Evolutionary conservation across 2,888 invertebrate genomes (phyloP), one percentile per base, ranked within the genome.

Genomic region (Cerastis leucographa): DNA sequence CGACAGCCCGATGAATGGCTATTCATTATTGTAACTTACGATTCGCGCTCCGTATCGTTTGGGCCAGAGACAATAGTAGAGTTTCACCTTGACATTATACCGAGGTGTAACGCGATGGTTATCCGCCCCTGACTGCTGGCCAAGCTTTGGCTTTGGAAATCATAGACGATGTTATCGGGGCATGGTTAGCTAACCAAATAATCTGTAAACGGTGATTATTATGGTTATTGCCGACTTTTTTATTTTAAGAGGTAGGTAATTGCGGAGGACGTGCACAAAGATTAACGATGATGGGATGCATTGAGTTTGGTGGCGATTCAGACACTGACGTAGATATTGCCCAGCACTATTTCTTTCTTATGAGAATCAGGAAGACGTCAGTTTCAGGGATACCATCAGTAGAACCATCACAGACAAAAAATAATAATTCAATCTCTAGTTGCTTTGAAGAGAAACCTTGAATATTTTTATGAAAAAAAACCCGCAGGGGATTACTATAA

Each of bases 71-170:
- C 92, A 92, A 92, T 91, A 85, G 88, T 77, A 78, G 70, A 71
- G 78, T 76, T 80, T 86, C 80, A 87, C 92, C 92, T 92, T 91
- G 92, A 91, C 92, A 92, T 92, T 92, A 90, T 87, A 80, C 81
- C 74, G 77, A 82, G 76, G 85, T 84, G 86, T 78, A 79, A 76
- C 71, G 84, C 85, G 86, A 86, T 90, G 82, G 82, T 88, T 89
- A 90, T 90, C 89, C 77, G 84, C 81, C 71, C 72, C 78, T 80
- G 74, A 83, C 75, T 83, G 81, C 69, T 80, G 83, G 75, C 73
- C 76, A 44, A 71, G 56, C 69, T 82, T 71, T 72, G 64, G 59
- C 67, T 61, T 68, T 56, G 56, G 61, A 69, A 76, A 76, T 85
- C 74, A 86, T 85, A 71, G 73, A 82, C 77, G 82, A 85, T 85